Percentiles rank a stretch among this genome's conserved stretches.
phyloP scores from a whole-genome alignment of 92 coral and sea anemone genomes.

The Zoanthus sociatus region DNA sequence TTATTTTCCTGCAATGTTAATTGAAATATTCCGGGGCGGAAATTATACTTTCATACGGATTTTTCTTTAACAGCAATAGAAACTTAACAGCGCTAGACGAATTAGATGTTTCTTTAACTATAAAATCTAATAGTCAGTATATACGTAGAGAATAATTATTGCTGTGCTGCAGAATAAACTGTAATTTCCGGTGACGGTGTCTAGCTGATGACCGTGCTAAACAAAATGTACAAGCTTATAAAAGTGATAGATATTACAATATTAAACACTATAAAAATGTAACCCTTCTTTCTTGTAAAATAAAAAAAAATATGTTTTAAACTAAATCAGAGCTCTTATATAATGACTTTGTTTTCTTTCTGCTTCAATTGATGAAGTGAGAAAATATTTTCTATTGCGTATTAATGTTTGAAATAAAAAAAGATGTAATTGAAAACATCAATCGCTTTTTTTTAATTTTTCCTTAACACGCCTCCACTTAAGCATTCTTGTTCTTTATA shows the following conservation, averaged over 20 bases:
- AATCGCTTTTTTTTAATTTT: background rate
- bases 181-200: conserved; percentile 27
- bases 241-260: background rate
- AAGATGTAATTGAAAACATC: background rate
- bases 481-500: background rate
- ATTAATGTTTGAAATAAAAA: conserved; percentile 21
- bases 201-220: background rate
- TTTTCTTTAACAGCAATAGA: conserved; percentile 40
- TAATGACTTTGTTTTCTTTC: conserved; percentile 4
- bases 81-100: conserved; percentile 30
- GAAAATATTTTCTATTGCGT: conserved; percentile 26
- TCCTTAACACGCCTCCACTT: background rate
- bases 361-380: conserved; percentile 28
- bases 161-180: background rate
- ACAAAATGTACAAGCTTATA: background rate
- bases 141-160: background rate
- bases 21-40: conserved; percentile 54
- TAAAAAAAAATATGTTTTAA: background rate
- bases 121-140: background rate
- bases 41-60: conserved; percentile 58
- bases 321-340: background rate
- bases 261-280: background rate
- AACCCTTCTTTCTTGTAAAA: background rate
- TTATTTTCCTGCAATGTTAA: conserved; percentile 43
- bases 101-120: conserved; percentile 38